phyloP scores from a whole-genome alignment of 2,888 invertebrate species.

The Philonicus albiceps region DNA sequence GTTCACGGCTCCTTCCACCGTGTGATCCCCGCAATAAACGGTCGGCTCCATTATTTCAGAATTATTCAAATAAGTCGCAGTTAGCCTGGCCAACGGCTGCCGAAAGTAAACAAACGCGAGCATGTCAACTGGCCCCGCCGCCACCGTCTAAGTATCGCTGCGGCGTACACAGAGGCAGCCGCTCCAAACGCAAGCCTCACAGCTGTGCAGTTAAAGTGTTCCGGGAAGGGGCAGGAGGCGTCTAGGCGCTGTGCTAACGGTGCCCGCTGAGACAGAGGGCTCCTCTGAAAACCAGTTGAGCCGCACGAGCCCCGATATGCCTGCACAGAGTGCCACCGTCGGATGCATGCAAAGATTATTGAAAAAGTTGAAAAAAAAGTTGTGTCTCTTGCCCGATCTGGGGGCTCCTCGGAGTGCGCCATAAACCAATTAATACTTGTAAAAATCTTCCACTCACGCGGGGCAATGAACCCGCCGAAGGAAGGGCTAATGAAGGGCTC shows the following conservation, averaged over 20 bases:
- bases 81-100: background rate
- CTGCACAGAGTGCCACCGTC: background rate
- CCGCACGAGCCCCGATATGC: background rate
- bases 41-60: background rate
- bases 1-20: background rate
- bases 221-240: background rate
- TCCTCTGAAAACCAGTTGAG: constrained; percentile 6
- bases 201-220: background rate
- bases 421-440: constrained; percentile 4
- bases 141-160: background rate
- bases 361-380: background rate
- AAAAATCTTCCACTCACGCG: background rate
- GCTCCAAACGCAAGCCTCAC: background rate
- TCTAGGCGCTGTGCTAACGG: background rate
- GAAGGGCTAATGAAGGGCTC: background rate
- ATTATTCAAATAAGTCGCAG: background rate
- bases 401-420: background rate
- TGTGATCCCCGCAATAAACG: background rate
- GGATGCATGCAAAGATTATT: background rate
- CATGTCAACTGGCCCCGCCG: background rate
- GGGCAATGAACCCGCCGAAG: background rate
- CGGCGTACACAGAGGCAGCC: background rate
- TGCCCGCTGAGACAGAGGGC: background rate
- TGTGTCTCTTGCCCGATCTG: background rate
- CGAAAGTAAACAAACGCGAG: background rate